phyloP scores from a whole-genome alignment of 37 sponge, comb jelly and placozoan species.

The Cladorhizidae sp. region DNA sequence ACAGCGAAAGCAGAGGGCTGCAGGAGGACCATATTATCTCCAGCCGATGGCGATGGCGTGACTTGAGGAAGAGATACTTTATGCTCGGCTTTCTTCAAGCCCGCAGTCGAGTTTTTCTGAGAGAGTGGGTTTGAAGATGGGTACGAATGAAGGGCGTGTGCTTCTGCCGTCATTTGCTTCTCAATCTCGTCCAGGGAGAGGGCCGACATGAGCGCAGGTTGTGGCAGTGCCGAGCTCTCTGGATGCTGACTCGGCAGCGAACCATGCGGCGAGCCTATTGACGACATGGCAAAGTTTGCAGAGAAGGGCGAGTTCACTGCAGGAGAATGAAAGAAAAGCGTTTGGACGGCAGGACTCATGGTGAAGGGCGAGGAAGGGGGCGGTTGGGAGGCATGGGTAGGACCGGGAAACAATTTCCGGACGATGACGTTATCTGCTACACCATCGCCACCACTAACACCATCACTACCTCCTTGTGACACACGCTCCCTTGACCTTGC shows the following conservation, averaged over 20 bases:
- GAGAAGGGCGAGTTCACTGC: too few species aligned
- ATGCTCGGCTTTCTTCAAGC: neutral
- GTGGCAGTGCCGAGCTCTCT: neutral
- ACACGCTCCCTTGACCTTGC: neutral
- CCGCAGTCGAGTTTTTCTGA: neutral
- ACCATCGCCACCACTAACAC: neutral
- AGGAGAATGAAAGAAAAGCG: neutral
- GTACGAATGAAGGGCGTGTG: neutral
- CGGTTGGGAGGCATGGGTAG: neutral
- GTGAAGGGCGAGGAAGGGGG: neutral
- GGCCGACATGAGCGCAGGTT: constrained; percentile 12
- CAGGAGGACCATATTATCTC: neutral
- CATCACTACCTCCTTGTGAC: neutral
- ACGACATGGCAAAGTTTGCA: too few species aligned
- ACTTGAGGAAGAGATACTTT: neutral
- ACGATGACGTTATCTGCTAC: neutral
- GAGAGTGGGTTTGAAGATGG: neutral
- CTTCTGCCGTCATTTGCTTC: constrained; percentile 42
- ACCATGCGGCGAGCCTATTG: too few species aligned
- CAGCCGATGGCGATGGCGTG: too few species aligned
- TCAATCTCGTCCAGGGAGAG: constrained; percentile 53
- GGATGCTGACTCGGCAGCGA: constrained; percentile 2
- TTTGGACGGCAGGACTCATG: neutral
- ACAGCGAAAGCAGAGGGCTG: constrained; percentile 8
- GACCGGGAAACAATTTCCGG: neutral